Evolutionary conservation across 2,888 invertebrate species (phyloP), one percentile per base, ranked within the genome.

Genomic region (Metopia argyrocephala): DNA sequence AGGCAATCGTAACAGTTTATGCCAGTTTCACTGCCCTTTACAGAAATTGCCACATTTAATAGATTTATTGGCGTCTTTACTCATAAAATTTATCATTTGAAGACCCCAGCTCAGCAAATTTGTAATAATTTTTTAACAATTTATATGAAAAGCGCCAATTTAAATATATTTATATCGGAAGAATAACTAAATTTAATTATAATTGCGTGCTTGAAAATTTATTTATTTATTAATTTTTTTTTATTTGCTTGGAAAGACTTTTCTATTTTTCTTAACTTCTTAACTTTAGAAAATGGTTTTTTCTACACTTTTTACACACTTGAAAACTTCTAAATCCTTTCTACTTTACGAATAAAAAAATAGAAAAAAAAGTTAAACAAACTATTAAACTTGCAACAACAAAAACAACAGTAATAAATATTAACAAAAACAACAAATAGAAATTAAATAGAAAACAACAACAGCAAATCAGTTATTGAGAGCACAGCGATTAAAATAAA

Each of bases 401-500:
- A n/a, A n/a, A n/a, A n/a, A n/a, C n/a, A n/a, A n/a, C n/a, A n/a
- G n/a, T n/a, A n/a, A n/a, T n/a, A n/a, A n/a, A n/a, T n/a, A n/a
- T 45, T 28, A 18, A 38, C 21, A 45, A 27, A 25, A 28, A n/a
- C 18, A 27, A 27, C 59, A 56, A 15, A 5, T 31, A 20, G 31
- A 45, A 15, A 56, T 38, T 12, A 38, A 38, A 66, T 27, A 56
- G 27, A 56, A 25, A 1, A 7, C 38, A 38, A 38, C 38, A 45
- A 56, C n/a, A 46, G 68, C 64, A 76, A 81, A 70, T 75, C 65
- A 78, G 78, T 81, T 70, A 74, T 81, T 66, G 74, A 78, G 81
- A 50, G 81, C 78, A 75, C 66, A 78, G 70, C 81, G 78, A 81
- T 81, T 81, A 81, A 81, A 81, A 61, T 70, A 78, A 78, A 75